Conservation (phyloP, 2,888 invertebrate species). For the Stenotaenia linearis region DNA sequence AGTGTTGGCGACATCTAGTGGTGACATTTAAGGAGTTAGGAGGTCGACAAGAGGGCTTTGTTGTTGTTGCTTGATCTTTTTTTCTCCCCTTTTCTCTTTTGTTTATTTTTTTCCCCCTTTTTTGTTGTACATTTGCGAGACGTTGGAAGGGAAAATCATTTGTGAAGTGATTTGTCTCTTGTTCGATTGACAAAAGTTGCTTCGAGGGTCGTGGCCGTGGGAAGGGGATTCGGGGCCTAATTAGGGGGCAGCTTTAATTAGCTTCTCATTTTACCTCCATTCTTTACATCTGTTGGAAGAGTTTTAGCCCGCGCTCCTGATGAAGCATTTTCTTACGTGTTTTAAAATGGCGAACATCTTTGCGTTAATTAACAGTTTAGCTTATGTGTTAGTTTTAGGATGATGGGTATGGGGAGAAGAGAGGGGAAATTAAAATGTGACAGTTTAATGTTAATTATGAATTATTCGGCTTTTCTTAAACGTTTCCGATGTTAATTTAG, state of each 20-base stretch:
- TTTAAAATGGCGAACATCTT: constrained; percentile 33
- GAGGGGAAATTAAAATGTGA: background rate
- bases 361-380: constrained; percentile 34
- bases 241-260: constrained; percentile 31
- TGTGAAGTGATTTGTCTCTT: constrained; percentile 10
- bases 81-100: background rate
- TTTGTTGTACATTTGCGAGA: background rate
- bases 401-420: background rate
- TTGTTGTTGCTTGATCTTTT: background rate
- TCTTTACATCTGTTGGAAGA: constrained; percentile 31
- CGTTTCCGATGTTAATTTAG: background rate
- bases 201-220: background rate
- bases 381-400: constrained; percentile 13
- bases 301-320: constrained; percentile 29
- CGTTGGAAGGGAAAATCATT: background rate
- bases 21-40: background rate
- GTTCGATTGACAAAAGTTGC: constrained; percentile 20
- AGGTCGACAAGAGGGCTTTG: background rate
- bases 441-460: constrained; percentile 15
- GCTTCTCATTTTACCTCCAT: constrained; percentile 33
- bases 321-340: constrained; percentile 33
- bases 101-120: background rate
- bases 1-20: constrained; percentile 21
- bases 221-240: constrained; percentile 17
- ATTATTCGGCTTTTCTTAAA: background rate